Evolutionary conservation across 2,797 vertebrate genomes (phyloP), one percentile per base, ranked within the genome.

Genomic region (Argya squamiceps): DNA sequence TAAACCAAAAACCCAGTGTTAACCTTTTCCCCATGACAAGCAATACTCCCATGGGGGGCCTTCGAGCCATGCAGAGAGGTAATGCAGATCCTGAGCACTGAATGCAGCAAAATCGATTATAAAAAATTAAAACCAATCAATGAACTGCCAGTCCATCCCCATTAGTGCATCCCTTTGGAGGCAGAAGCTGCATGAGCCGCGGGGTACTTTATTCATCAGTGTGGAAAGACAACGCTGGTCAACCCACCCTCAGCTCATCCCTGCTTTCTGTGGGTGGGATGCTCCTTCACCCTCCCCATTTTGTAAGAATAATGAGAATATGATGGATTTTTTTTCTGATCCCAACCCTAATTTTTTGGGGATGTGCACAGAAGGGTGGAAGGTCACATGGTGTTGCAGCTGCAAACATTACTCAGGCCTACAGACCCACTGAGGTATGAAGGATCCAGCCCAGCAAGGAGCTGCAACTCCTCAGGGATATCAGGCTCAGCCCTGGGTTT

Each of bases 111-210:
- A 88, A 86, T 6, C 13, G 3, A 75, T 32, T 20, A 11, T 49
- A 53, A 59, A 32, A 39, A 21, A 32, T 12, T 41, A 5, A 29
- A 50, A 55, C 16, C 32, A 65, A 85, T 73, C 30, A 69, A 69
- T 46, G 37, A 52, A 37, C 52, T 4, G 2, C n/a, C 75, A n/a
- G 41, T 12, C 44, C 15, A 30, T 5, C 36, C 53, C 36, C 53
- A 34, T 32, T 41, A 80, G n/a, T 0, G 12, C 43, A 27, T 44
- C 74, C 55, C 53, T 60, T 59, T 17, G 39, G 32, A 69, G 11
- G 52, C 47, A 56, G 21, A 41, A 27, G 37, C 79, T 73, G 50
- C 2, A 5, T 76, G 39, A n/a, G 55, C 83, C 0, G 0, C 0
- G 0, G 70, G 82, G 39, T 74, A 11, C 37, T 53, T 58, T n/a